Evolutionary conservation across 2,888 invertebrate genomes (phyloP).

Genomic region (Scrobipalpa costella): DNA sequence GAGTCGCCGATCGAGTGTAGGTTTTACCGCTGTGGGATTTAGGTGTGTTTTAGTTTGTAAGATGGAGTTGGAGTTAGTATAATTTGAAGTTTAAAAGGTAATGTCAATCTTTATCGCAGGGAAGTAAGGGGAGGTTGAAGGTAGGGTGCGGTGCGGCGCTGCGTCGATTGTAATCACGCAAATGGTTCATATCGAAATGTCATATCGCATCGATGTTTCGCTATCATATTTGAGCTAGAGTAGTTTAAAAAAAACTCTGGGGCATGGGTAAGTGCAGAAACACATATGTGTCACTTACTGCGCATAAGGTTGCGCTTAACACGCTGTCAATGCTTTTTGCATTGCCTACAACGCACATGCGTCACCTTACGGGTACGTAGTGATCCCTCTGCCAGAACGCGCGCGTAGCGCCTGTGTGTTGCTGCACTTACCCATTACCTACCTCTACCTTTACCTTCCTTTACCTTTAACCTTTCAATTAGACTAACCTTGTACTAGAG

Average conservation of each 20-base stretch:
- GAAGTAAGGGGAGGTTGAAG: conserved; percentile 69
- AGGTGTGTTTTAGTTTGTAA: conserved; percentile 53
- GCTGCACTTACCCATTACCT: no score
- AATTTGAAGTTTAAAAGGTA: conserved; percentile 71
- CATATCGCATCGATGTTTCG: conserved; percentile 72
- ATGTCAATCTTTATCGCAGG: conserved; percentile 80
- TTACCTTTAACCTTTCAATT: no score
- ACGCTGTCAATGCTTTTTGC: no score
- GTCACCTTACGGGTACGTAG: not conserved
- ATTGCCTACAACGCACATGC: no score
- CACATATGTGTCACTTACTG: no score
- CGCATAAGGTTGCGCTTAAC: no score
- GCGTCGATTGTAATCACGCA: conserved; percentile 80
- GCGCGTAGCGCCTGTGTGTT: no score
- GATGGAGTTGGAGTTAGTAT: conserved; percentile 60
- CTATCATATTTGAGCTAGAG: conserved; percentile 61
- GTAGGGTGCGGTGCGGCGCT: conserved; percentile 75
- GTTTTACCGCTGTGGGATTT: conserved; percentile 47
- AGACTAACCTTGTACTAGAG: no score
- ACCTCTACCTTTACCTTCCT: no score
- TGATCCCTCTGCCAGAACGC: no score
- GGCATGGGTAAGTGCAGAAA: no score
- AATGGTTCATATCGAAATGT: conserved; percentile 79
- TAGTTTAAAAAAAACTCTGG: no score
- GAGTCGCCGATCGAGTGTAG: conserved; percentile 44